Base-by-base conservation (phyloP, 2,797 vertebrate species). In the Myotis vivesi region DNA sequence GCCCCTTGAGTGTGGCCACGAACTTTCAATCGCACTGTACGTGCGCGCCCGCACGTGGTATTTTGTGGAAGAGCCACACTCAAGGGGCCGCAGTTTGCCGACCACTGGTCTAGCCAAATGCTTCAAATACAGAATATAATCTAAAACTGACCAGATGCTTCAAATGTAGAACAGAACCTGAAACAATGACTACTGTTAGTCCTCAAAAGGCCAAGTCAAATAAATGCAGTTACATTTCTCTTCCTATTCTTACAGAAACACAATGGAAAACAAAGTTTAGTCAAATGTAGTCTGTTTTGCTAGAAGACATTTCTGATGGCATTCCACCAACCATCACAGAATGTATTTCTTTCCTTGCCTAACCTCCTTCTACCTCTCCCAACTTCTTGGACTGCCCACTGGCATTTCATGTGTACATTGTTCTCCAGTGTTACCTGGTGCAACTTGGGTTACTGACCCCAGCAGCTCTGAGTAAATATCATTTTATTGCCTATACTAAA, bases 141-240 rank as follows among this genome's bases (percentile, higher is more conserved):
- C 62, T 84, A 81, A 95, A 93, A 59, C 3, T 89, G 76, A 84
- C 36, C 73, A 91, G 62, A 94, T 75, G 49, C 41, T 95, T 94
- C 64, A 71, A 79, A 81, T 68, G 46, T 46, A 96, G 57, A 94
- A 96, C 46, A 91, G n/a, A 93, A 91, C 28, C 76, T 94, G 71
- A 89, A 95, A 66, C 12, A 17, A 68, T 25, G 44, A 76, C 1
- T 81, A 83, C 28, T 76, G 36, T 53, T 51, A 66, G 38, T 66
- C 82, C 25, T 91, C 73, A 93, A 86, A 89, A 22, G 38, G 36
- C 8, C 53, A 68, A 49, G 16, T 73, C 72, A 94, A 93, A 30
- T 79, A 90, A 68, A 25, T 77, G 23, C 15, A 89, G 33, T 57
- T 87, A 86, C 73, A 71, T 71, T 89, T 93, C 57, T 93, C 62